Conservation (phyloP, 2,888 invertebrate genomes). For the Lordiphosa andalusiaca region DNA sequence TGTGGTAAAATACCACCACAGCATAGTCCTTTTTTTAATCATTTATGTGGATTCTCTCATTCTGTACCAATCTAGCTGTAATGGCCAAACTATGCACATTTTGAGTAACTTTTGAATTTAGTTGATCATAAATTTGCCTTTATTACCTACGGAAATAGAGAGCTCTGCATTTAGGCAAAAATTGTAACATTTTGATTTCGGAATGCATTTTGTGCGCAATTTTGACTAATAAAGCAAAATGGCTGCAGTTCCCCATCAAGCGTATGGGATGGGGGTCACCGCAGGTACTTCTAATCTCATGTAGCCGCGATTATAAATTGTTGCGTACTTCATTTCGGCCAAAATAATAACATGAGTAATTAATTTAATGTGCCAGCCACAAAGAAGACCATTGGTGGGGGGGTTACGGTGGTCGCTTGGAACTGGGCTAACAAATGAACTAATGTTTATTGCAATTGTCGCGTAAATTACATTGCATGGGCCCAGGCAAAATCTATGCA, state of each 20-base stretch:
- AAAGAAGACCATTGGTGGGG: slow-evolving; percentile 10
- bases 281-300: slow-evolving; percentile 78
- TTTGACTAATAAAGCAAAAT: slow-evolving; percentile 76
- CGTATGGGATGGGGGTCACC: slow-evolving; percentile 22
- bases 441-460: slow-evolving; percentile 43
- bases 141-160: slow-evolving; percentile 1
- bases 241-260: slow-evolving; percentile 24
- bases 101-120: slow-evolving; percentile 40
- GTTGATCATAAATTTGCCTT: slow-evolving; percentile 70
- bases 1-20: too few relatives aligned
- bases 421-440: slow-evolving; percentile 42
- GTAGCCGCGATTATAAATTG: slow-evolving; percentile 77
- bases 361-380: slow-evolving; percentile 77
- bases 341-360: slow-evolving; percentile 79
- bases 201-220: slow-evolving; percentile 45
- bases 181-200: slow-evolving; percentile 43
- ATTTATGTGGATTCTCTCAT: too few relatives aligned
- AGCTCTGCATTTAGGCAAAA: slow-evolving; percentile 35
- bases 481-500: slow-evolving; percentile 52
- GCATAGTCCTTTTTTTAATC: too few relatives aligned
- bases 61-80: neutral
- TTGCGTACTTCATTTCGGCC: slow-evolving; percentile 78
- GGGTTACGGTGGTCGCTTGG: slow-evolving; percentile 3
- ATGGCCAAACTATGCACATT: slow-evolving; percentile 12
- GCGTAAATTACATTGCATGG: slow-evolving; percentile 43